Percentiles rank a stretch among this genome's conserved stretches.
phyloP scores from a whole-genome alignment of 2,113 vertebrate species.

The Otus sunia region DNA sequence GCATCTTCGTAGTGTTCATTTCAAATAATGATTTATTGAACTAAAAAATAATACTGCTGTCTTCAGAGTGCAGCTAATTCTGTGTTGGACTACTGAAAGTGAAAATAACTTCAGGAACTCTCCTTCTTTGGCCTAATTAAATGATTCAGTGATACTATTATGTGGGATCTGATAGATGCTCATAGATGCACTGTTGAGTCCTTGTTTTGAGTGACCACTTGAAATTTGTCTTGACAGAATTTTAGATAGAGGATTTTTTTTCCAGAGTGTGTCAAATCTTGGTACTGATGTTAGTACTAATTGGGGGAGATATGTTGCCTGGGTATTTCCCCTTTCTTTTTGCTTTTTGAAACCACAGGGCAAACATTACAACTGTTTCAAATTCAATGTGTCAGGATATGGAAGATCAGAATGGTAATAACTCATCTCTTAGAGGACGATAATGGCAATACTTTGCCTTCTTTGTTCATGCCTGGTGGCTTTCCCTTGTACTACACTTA shows the following conservation, averaged over 20 bases:
- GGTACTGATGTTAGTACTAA: background rate
- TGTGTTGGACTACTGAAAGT: background rate
- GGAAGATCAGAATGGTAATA: background rate
- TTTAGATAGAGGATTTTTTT: background rate
- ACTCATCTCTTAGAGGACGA: background rate
- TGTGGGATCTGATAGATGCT: background rate
- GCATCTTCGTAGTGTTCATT: background rate
- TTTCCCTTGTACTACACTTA: background rate
- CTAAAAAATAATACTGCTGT: background rate
- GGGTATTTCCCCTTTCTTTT: background rate
- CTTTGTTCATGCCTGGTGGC: background rate
- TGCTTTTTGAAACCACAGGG: background rate
- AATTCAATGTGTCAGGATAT: background rate
- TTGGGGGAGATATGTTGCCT: background rate
- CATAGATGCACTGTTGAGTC: background rate
- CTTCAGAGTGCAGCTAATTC: background rate
- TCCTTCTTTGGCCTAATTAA: background rate
- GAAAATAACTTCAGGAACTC: background rate
- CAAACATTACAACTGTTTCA: background rate
- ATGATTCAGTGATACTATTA: background rate
- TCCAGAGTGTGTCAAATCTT: background rate
- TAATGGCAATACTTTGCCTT: background rate
- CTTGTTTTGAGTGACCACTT: background rate
- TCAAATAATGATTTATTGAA: background rate
- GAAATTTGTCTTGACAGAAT: background rate